These are phyloP conservation scores for Mesorhabditis belari DNA, from an alignment of 2,888 invertebrate genomes.

Conservation along the genomic window DNA sequence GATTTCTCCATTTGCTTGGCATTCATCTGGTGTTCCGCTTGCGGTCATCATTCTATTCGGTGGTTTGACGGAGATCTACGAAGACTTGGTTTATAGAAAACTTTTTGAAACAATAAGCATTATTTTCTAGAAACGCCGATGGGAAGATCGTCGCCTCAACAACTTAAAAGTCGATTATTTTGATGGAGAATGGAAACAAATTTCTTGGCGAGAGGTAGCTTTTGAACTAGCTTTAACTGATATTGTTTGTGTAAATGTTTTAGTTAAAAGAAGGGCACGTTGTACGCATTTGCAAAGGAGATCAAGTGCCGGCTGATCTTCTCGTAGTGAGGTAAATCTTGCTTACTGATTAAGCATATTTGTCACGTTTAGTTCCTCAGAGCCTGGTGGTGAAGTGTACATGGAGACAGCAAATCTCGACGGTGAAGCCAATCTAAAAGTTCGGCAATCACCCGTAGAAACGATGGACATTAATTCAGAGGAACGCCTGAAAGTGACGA, in stretches of 20 bases:
- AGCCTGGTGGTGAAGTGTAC: slow-evolving; percentile 79
- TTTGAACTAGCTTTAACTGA: no score
- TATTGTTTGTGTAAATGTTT: background rate
- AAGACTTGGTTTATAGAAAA: background rate
- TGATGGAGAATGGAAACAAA: slow-evolving; percentile 67
- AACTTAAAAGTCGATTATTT: background rate
- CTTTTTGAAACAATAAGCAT: slow-evolving; percentile 58
- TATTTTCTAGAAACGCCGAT: background rate
- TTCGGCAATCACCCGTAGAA: background rate
- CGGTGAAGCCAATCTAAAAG: slow-evolving; percentile 93
- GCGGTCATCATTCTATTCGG: slow-evolving; percentile 96
- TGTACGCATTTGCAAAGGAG: slow-evolving; percentile 79
- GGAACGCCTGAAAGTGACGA: slow-evolving; percentile 61
- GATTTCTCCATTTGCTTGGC: slow-evolving; percentile 87
- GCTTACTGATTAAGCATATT: background rate
- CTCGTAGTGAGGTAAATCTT: slow-evolving; percentile 65
- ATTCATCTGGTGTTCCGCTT: slow-evolving; percentile 85
- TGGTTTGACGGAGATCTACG: slow-evolving; percentile 58
- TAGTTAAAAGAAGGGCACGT: slow-evolving; percentile 68
- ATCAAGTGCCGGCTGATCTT: slow-evolving; percentile 92
- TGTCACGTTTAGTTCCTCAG: slow-evolving; percentile 63
- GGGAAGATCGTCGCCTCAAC: background rate
- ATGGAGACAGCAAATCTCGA: slow-evolving; percentile 96
- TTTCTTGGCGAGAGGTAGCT: slow-evolving; percentile 71
- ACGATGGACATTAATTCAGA: background rate